Conservation (phyloP, 2,797 vertebrate species). For the Aplochiton taeniatus region DNA sequence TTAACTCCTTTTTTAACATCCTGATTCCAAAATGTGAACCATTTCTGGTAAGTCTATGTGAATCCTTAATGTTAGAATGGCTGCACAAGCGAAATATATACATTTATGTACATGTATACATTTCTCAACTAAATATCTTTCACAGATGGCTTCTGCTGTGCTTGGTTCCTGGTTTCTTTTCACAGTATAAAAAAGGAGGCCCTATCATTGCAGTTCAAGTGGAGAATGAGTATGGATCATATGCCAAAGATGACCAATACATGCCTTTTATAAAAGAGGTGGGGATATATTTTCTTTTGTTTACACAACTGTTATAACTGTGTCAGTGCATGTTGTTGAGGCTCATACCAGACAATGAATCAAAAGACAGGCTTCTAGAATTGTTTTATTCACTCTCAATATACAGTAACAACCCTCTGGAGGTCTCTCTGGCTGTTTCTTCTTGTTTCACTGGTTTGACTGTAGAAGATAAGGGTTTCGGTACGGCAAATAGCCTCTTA, state of each 20-base stretch:
- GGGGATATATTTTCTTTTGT: slow-evolving; percentile 16
- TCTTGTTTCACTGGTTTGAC: too few species aligned
- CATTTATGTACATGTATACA: background rate
- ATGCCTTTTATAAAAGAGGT: slow-evolving; percentile 86
- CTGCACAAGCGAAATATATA: background rate
- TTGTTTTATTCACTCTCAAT: too few species aligned
- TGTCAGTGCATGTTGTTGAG: too few species aligned
- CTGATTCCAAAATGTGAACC: slow-evolving; percentile 77
- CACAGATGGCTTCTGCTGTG: background rate
- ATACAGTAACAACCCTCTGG: too few species aligned
- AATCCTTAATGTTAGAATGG: background rate
- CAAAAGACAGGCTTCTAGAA: too few species aligned
- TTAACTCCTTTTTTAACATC: slow-evolving; percentile 84
- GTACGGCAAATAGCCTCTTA: too few species aligned
- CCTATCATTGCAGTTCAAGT: slow-evolving; percentile 91
- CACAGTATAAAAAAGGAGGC: slow-evolving; percentile 86
- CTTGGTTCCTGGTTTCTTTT: slow-evolving; percentile 6
- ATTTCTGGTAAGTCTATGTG: slow-evolving; percentile 77
- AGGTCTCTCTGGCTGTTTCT: too few species aligned
- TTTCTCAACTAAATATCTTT: background rate
- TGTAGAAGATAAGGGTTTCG: too few species aligned
- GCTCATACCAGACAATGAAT: too few species aligned
- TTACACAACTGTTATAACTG: background rate
- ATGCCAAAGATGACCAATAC: slow-evolving; percentile 84
- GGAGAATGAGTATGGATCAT: slow-evolving; percentile 94